Conservation (phyloP, 1,140 invertebrate genomes). For the Nephila pilipes region DNA sequence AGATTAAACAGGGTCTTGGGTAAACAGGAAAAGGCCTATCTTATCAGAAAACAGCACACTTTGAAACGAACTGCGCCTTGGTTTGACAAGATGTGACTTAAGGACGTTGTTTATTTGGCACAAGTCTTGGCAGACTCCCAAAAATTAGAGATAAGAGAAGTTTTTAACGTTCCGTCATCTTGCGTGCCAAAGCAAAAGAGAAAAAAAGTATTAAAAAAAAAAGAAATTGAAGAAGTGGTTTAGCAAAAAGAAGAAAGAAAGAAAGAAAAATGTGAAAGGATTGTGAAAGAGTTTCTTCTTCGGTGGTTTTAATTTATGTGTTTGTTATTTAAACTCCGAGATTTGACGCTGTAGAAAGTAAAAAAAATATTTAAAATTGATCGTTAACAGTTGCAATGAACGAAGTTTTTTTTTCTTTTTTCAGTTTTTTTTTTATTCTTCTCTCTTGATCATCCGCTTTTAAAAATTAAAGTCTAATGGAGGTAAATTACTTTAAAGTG, state of each 20-base stretch:
- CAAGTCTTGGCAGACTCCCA: slow-evolving; percentile 6
- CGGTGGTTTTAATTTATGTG: not conserved
- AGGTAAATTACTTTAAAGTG: too few species aligned
- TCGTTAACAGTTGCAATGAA: not conserved
- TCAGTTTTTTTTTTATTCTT: too few species aligned
- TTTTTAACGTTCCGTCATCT: slow-evolving; percentile 6
- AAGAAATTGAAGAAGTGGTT: not conserved
- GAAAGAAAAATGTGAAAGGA: not conserved
- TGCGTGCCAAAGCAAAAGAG: not conserved
- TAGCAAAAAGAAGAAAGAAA: not conserved
- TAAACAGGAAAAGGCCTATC: slow-evolving; percentile 18
- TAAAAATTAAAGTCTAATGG: not conserved
- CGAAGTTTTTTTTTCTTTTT: not conserved
- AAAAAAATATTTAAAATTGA: not conserved
- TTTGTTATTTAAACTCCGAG: not conserved
- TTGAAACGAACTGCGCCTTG: not conserved
- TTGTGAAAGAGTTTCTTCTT: not conserved
- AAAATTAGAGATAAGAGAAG: not conserved
- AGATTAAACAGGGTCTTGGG: not conserved
- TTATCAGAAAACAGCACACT: slow-evolving; percentile 17
- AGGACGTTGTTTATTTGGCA: slow-evolving; percentile 26
- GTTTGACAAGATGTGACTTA: slow-evolving; percentile 12
- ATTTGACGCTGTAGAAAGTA: not conserved
- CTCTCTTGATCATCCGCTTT: too few species aligned
- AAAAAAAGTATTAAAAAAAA: not conserved